Conservation (phyloP, 2,888 invertebrate genomes). For the Meta bourneti region DNA sequence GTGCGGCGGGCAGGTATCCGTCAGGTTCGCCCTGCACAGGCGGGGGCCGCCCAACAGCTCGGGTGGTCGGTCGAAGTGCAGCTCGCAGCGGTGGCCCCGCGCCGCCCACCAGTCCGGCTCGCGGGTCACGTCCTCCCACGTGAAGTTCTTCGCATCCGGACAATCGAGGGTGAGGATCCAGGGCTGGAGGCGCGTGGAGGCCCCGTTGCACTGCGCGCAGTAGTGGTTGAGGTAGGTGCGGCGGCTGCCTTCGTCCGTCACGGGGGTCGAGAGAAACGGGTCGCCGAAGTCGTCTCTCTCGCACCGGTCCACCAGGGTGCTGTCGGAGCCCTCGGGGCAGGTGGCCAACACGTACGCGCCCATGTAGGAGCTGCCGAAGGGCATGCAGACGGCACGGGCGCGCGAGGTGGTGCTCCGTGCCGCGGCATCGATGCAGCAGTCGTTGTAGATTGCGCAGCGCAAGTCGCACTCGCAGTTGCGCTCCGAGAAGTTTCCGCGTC, state of each 20-base stretch:
- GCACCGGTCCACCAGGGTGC: conserved; percentile 26
- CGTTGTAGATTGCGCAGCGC: not conserved
- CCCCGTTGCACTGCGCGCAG: conserved; percentile 81
- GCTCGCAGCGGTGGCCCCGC: not conserved
- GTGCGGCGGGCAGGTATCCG: not conserved
- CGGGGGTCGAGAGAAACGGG: conserved; percentile 34
- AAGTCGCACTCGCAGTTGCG: conserved; percentile 49
- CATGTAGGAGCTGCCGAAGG: conserved; percentile 3
- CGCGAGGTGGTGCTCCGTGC: not conserved
- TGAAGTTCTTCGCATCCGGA: conserved; percentile 12
- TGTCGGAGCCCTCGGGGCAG: conserved; percentile 8
- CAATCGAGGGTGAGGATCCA: not conserved
- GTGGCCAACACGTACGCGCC: conserved; percentile 38
- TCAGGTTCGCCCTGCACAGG: conserved; percentile 30
- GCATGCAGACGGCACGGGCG: conserved; percentile 3
- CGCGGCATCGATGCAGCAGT: conserved; percentile 51
- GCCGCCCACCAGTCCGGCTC: conserved; percentile 64
- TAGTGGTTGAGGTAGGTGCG: conserved; percentile 79
- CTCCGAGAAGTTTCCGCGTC: not conserved
- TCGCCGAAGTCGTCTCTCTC: conserved; percentile 16
- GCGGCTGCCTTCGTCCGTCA: not conserved
- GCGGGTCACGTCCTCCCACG: conserved; percentile 65
- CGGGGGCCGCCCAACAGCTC: not conserved
- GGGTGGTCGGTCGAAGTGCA: conserved; percentile 32
- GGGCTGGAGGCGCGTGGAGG: conserved; percentile 76